Conservation (phyloP, 2,797 vertebrate genomes). For the Anomalospiza imberbis region DNA sequence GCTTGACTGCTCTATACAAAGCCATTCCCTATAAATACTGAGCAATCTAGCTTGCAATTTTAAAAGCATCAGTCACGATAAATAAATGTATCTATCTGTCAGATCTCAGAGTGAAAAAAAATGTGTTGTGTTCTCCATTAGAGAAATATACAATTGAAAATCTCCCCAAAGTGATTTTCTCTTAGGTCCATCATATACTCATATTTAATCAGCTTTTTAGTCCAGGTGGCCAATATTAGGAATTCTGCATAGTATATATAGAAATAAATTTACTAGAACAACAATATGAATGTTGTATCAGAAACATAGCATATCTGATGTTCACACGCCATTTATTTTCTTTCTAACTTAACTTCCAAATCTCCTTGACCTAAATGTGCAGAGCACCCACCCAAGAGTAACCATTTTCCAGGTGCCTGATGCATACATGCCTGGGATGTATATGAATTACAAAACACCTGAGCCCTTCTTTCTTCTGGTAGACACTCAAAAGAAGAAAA, state of each 20-base stretch:
- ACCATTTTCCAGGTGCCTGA: background rate
- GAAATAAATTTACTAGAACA: background rate
- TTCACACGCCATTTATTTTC: background rate
- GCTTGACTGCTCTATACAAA: slow-evolving; percentile 25
- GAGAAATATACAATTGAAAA: slow-evolving; percentile 50
- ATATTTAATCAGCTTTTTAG: slow-evolving; percentile 24
- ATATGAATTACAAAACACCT: background rate
- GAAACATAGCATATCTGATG: background rate
- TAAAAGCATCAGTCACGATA: slow-evolving; percentile 68
- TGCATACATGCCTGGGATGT: background rate
- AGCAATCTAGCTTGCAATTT: slow-evolving; percentile 65
- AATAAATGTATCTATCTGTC: slow-evolving; percentile 55
- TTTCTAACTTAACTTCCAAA: background rate
- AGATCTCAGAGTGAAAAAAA: slow-evolving; percentile 54
- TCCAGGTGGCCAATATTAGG: background rate
- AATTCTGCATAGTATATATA: background rate
- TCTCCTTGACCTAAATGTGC: background rate
- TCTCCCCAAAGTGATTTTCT: slow-evolving; percentile 51
- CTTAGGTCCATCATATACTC: slow-evolving; percentile 26
- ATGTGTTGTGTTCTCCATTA: slow-evolving; percentile 42
- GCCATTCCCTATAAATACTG: slow-evolving; percentile 48
- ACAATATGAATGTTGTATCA: background rate
- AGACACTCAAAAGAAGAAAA: background rate
- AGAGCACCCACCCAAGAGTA: background rate
- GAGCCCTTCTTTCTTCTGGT: background rate